Evolutionary conservation across 2,113 vertebrate genomes (phyloP).

Genomic region (Pleuronectes platessa): DNA sequence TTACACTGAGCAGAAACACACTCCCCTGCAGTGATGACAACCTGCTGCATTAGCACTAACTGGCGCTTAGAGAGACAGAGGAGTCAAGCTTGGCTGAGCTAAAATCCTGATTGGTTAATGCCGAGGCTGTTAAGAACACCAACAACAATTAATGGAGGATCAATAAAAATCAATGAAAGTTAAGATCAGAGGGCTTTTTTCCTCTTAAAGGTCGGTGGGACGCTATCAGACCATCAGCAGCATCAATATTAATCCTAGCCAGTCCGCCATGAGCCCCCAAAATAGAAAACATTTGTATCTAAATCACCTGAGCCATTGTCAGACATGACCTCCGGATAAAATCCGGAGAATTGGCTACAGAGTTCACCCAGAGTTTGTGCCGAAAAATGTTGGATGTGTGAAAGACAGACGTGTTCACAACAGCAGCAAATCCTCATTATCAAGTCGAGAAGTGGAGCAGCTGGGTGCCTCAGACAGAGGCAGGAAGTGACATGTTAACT

Average conservation of each 20-base stretch:
- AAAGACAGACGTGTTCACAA: no score
- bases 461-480: no score
- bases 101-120: constrained; percentile 34
- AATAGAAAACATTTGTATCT: constrained; percentile 55
- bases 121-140: constrained; percentile 31
- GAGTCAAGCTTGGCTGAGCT: constrained; percentile 49
- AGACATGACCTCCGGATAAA: no score
- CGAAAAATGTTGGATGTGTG: no score
- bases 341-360: no score
- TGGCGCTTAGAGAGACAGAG: constrained; percentile 6
- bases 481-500: no score
- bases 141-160: constrained; percentile 62
- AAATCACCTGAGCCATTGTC: constrained; percentile 28
- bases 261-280: constrained; percentile 28
- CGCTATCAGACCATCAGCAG: constrained; percentile 56
- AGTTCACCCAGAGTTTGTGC: no score
- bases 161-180: constrained; percentile 59
- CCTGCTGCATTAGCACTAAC: constrained; percentile 30
- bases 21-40: constrained; percentile 26
- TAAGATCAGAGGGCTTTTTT: constrained; percentile 35
- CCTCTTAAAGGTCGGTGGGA: constrained; percentile 43
- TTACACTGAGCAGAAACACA: constrained; percentile 31
- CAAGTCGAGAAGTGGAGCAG: no score
- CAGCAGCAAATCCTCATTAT: no score
- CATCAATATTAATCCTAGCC: constrained; percentile 47